phyloP scores from a whole-genome alignment of 2,888 invertebrate species.

The Acanthosepion esculentum region DNA sequence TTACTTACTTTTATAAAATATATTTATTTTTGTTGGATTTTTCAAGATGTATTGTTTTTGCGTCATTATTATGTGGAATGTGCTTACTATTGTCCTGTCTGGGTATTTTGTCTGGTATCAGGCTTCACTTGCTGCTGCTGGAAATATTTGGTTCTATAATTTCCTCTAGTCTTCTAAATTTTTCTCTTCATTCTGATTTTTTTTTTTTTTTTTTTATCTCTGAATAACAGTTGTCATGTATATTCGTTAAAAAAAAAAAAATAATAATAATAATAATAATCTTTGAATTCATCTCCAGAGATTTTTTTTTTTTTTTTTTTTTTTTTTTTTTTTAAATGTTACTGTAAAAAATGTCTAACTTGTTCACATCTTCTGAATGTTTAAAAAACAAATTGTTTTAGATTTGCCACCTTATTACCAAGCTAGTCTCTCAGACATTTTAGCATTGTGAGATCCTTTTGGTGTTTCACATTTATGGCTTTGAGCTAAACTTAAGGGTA shows the following conservation, averaged over 20 bases:
- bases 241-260: too few relatives aligned
- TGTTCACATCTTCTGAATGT: too few relatives aligned
- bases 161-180: not conserved
- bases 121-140: not conserved
- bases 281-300: too few relatives aligned
- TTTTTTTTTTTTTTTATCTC: not conserved
- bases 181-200: not conserved
- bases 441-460: not conserved
- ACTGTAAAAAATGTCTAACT: too few relatives aligned
- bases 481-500: not conserved
- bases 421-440: too few relatives aligned
- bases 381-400: too few relatives aligned
- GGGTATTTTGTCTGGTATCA: not conserved
- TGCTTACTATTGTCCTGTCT: not conserved
- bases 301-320: not conserved
- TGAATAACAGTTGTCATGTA: not conserved
- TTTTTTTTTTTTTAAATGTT: not conserved
- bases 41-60: too few relatives aligned
- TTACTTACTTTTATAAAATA: too few relatives aligned
- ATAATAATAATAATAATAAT: too few relatives aligned
- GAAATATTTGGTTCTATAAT: not conserved
- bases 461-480: not conserved
- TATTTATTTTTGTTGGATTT: too few relatives aligned
- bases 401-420: too few relatives aligned
- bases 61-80: not conserved